Conservation (phyloP, 2,113 vertebrate species). For the Reinhardtius hippoglossoides region DNA sequence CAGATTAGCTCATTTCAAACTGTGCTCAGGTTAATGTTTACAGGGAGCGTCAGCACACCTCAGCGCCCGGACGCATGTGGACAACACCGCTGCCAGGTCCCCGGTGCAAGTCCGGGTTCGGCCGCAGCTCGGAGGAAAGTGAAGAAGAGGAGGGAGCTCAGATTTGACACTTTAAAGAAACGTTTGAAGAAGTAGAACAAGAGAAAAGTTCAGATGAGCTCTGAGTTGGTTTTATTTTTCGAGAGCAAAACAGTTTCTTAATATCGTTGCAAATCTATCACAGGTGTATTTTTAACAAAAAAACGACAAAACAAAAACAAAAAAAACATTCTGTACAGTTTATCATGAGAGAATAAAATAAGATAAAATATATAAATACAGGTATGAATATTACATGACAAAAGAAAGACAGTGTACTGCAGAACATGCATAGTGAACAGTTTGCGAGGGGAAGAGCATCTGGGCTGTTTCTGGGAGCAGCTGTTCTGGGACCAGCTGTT, state of each 20-base stretch:
- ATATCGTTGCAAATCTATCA: conserved; percentile 95
- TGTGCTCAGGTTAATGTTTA: conserved; percentile 67
- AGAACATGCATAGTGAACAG: conserved; percentile 88
- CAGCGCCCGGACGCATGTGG: conserved; percentile 22
- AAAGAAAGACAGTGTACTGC: conserved; percentile 71
- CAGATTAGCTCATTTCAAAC: conserved; percentile 41
- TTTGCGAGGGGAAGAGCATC: conserved; percentile 79
- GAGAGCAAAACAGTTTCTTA: conserved; percentile 91
- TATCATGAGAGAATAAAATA: conserved; percentile 85
- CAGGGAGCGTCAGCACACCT: conserved; percentile 32
- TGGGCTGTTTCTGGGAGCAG: conserved; percentile 34
- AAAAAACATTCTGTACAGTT: conserved; percentile 88
- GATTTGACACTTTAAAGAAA: neutral
- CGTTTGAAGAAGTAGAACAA: conserved; percentile 4
- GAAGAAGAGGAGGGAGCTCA: neutral
- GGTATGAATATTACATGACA: conserved; percentile 90
- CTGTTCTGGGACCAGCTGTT: too few relatives aligned
- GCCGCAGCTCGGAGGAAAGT: neutral
- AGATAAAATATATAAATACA: conserved; percentile 93
- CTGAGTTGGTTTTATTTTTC: conserved; percentile 85
- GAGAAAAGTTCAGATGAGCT: conserved; percentile 25
- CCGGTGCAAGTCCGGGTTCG: conserved; percentile 2
- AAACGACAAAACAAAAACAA: neutral
- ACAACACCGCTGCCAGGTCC: neutral
- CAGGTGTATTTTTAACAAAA: conserved; percentile 86